phyloP scores from a whole-genome alignment of 2,888 invertebrate species.

The Malthinus seriepunctatus region DNA sequence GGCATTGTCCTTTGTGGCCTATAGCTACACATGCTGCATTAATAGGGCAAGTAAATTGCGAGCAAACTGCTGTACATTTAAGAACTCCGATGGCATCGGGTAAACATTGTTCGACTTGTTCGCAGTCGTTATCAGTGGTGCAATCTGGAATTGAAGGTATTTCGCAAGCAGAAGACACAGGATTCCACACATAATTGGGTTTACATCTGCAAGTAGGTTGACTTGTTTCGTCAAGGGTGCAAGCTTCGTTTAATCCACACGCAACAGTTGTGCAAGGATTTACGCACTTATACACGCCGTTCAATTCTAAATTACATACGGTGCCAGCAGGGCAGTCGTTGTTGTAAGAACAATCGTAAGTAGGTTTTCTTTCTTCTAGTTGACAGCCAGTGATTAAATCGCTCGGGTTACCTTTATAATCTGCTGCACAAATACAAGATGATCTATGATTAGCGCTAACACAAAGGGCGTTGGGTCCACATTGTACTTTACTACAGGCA shows the following conservation, averaged over 20 bases:
- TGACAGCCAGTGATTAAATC: conserved; percentile 81
- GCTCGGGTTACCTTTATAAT: conserved; percentile 80
- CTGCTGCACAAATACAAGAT: conserved; percentile 83
- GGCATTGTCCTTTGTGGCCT: conserved; percentile 77
- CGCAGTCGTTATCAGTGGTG: conserved; percentile 70
- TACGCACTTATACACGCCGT: conserved; percentile 70
- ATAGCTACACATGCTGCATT: conserved; percentile 80
- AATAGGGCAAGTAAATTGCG: conserved; percentile 80
- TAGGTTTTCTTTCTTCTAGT: conserved; percentile 63
- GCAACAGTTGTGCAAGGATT: conserved; percentile 80
- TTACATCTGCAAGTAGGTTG: conserved; percentile 81
- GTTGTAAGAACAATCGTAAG: conserved; percentile 68
- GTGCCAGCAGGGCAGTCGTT: conserved; percentile 73
- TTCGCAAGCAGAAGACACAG: conserved; percentile 78
- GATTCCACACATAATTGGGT: conserved; percentile 81
- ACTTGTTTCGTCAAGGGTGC: conserved; percentile 67
- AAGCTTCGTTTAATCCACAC: conserved; percentile 82
- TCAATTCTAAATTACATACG: conserved; percentile 68
- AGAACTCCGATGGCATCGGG: conserved; percentile 85
- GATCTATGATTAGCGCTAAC: conserved; percentile 83
- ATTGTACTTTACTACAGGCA: conserved; percentile 84
- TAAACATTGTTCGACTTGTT: conserved; percentile 70
- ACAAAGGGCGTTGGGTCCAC: conserved; percentile 89
- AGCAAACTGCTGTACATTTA: conserved; percentile 79
- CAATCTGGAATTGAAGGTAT: conserved; percentile 88